These are phyloP conservation scores for Hippocampus comes DNA, from an alignment of 2,113 vertebrate genomes.

Conservation along the genomic window DNA sequence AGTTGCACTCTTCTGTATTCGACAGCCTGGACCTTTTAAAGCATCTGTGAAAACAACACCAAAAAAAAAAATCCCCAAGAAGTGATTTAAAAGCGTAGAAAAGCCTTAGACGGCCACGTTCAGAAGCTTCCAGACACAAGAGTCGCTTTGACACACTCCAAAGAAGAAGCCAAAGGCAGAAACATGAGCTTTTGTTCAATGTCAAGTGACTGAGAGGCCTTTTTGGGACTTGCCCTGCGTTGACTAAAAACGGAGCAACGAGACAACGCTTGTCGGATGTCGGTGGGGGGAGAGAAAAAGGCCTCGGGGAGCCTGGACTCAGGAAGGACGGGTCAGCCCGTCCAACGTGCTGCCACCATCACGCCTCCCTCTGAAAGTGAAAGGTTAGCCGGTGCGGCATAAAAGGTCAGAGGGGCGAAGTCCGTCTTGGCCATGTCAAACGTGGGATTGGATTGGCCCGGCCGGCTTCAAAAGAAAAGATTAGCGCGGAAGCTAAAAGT, in stretches of 20 bases:
- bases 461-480: constrained; percentile 56
- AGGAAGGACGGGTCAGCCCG: constrained; percentile 37
- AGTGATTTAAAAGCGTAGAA: not conserved
- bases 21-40: not conserved
- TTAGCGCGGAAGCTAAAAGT: constrained; percentile 55
- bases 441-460: constrained; percentile 56
- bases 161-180: constrained; percentile 41
- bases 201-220: constrained; percentile 47
- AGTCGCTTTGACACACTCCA: constrained; percentile 22
- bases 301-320: constrained; percentile 5
- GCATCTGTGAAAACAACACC: not conserved
- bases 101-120: constrained; percentile 2
- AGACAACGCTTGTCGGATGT: constrained; percentile 6
- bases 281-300: not conserved
- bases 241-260: constrained; percentile 25
- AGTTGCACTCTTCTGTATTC: not conserved
- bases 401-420: constrained; percentile 58
- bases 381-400: constrained; percentile 47
- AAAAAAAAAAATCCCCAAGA: not conserved
- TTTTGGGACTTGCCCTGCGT: constrained; percentile 28
- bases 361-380: constrained; percentile 19
- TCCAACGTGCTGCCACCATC: constrained; percentile 46
- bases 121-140: constrained; percentile 7
- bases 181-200: constrained; percentile 54
- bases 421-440: constrained; percentile 41